Base-by-base conservation (phyloP, 2,797 vertebrate genomes). In the Argya squamiceps region DNA sequence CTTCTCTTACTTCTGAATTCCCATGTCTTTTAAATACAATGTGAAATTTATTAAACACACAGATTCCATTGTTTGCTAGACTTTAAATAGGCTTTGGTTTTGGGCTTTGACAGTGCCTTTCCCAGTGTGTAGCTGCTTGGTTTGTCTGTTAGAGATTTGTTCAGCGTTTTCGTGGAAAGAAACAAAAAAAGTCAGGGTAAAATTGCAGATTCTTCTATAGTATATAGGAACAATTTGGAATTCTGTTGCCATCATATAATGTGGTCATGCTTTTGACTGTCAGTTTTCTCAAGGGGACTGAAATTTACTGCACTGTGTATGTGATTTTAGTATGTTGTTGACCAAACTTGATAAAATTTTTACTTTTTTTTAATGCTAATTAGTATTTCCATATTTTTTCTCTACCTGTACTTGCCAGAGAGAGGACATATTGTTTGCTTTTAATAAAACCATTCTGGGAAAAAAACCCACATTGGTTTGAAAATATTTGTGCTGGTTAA, bases 31-130 rank as follows among this genome's bases (percentile, higher is more conserved):
- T 78, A 93, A 77, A 75, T 64, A 62, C 59, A 81, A 73, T 86
- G 79, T 92, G 95, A 93, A 91, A 81, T 90, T 78, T 58, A 83
- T 91, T 92, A 92, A 86, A 58, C 76, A 90, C 79, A 84, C 82
- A 86, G 77, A 81, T 92, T 65, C 47, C 59, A 73, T 94, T 96
- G 92, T 96, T 96, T 8, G 6, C 29, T 73, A 13, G 67, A 63
- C 62, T 92, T 93, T 74, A 95, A 94, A 90, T 65, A 75, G 85
- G 62, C 88, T 95, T 95, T 93, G 85, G 88, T 90, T 92, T 62
- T 56, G 67, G 67, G 29, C 47, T 86, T 62, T 81, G 69, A 73
- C 86, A 84, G 47, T 88, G 92, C 44, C 21, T 41, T 93, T 50
- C 64, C 64, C 55, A 69, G 59, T 73, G 62, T 70, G 53, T 83